Conservation (phyloP, 2,113 vertebrate genomes). For the Syrrhaptes paradoxus region DNA sequence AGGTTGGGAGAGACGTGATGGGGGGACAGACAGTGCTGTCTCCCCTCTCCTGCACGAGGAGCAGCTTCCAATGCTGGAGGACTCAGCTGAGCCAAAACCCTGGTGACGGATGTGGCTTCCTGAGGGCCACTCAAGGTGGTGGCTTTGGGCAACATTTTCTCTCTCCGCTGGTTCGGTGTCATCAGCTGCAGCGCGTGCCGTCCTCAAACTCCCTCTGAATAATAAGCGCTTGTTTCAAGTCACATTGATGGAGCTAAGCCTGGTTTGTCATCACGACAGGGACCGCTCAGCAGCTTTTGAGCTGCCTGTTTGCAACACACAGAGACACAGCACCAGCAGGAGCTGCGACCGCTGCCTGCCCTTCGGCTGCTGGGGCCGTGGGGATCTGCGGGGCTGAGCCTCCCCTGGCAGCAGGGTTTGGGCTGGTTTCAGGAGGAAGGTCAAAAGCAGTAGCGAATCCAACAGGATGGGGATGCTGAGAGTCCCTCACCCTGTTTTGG, state of each 20-base stretch:
- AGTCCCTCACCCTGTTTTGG: neutral
- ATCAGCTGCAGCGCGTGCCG: accelerated
- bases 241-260: neutral
- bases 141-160: neutral
- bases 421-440: too few species aligned
- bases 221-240: neutral
- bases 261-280: neutral
- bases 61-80: accelerated
- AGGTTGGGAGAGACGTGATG: neutral
- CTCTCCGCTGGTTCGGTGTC: neutral
- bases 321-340: accelerated
- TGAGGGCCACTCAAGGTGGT: accelerated
- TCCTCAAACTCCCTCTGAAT: neutral
- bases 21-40: accelerated
- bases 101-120: neutral
- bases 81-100: neutral
- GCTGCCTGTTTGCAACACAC: neutral
- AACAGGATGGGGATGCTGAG: accelerated
- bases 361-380: accelerated
- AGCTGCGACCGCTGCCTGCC: neutral
- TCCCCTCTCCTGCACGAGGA: neutral
- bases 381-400: neutral
- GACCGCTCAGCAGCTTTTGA: neutral
- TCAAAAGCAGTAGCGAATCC: neutral
- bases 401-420: neutral